Evolutionary conservation across 2,113 vertebrate genomes (phyloP), one percentile per base, ranked within the genome.

Genomic region (Noctilio leporinus): DNA sequence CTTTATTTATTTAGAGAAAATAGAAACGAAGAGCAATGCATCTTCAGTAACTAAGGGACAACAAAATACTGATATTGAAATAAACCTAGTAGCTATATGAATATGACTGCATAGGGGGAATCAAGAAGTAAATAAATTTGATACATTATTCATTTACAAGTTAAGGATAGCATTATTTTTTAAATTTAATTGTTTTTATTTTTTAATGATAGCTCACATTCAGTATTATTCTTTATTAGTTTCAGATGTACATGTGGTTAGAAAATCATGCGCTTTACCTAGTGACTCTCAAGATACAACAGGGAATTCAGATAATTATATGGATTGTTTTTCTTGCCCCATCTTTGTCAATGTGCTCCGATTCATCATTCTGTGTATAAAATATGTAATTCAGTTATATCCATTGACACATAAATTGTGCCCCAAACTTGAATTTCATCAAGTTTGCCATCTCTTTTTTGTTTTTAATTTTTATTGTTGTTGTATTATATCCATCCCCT

Each of bases 71-170:
- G 6, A 1, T 30, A 45, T 24, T 78, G 2, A 33, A 35, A 35
- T 67, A 92, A 80, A 94, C 43, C 15, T 28, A 57, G 4, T 84
- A 87, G 30, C 3, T 47, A 33, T 69, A 38, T 35, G 51, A 83
- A 11, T 90, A 47, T 65, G n/a, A 62, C 10, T 28, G 2, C 5
- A 69, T 28, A 55, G 33, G 10, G 7, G 4, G 2, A 77, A 57
- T 92, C 4, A 90, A 53, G 47, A 83, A 40, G 73, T 87, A 70
- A 64, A 69, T n/a, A 72, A 26, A 38, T 88, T 64, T 40, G 8
- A 91, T 6, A n/a, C 1, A n/a, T 40, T 53, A 94, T 86, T 83
- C 45, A 65, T 65, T 85, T 76, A 64, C 49, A 19, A 76, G 28
- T 75, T 19, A 75, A 75, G 45, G 45, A 19, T 33, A 75, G 17